Base-by-base conservation (phyloP, 2,797 vertebrate genomes). In the Cyclura pinguis region DNA sequence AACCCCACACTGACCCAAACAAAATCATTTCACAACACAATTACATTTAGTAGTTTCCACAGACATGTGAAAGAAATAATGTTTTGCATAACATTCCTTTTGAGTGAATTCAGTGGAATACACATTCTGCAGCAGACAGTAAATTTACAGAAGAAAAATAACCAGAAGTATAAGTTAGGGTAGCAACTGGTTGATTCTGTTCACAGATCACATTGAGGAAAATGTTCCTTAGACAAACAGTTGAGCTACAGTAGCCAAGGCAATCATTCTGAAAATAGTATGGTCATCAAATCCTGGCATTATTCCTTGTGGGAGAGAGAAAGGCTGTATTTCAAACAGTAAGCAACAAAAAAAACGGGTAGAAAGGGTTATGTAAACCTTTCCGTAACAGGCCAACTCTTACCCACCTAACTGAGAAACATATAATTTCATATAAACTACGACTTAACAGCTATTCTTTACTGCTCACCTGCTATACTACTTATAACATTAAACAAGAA, bases 141-240 rank as follows among this genome's bases (percentile, higher is more conserved):
- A 93, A 95, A 94, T 84, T 80, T 81, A 94, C 84, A 93, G 73
- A 88, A 89, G 35, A 22, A 14, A 57, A 67, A 1, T 0, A 64
- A 35, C 80, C 85, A 55, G 6, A 85, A 84, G 38, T 52, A 16
- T 52, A 89, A 95, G 76, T 94, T 93, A 93, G 29, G 3, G n/a
- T 57, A 83, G 91, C 90, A 94, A 92, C 94, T 88, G 84, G 87
- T 42, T 73, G 74, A 80, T 2, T 88, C 69, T 89, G 47, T 73
- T 81, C 81, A 76, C 16, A 72, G 67, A 84, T 94, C 10, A 24
- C n/a, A 59, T 84, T 85, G 85, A 6, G 64, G 64, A 93, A 89
- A 94, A 42, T 3, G 64, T 1, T 50, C 84, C 35, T 85, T 35
- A 57, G 3, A 73, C 32, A 22, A 80, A 76, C 7, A 38, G 69